These are phyloP conservation scores for Oryzias sinensis DNA, from an alignment of 2,797 vertebrate genomes.

Conservation along the genomic window DNA sequence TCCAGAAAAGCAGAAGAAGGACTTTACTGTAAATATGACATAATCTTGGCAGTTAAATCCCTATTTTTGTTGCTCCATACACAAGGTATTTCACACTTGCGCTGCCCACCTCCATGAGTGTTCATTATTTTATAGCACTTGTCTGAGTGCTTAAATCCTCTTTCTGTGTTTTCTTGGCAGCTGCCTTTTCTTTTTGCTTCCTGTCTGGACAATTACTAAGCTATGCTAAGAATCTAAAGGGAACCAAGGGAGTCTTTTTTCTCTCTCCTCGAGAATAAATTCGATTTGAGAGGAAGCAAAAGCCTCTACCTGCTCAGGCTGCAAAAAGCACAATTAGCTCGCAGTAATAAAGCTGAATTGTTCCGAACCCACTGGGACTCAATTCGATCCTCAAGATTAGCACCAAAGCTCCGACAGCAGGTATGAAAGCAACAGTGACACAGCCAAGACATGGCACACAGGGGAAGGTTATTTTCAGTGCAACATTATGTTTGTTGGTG, in stretches of 20 bases:
- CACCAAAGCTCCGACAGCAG: conserved; percentile 39
- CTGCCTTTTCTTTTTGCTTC: conserved; percentile 31
- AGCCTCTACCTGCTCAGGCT: conserved; percentile 15
- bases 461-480: conserved; percentile 4
- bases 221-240: conserved; percentile 23
- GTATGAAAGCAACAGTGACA: conserved; percentile 32
- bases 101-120: conserved; percentile 55
- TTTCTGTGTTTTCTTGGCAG: conserved; percentile 46
- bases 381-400: conserved; percentile 43
- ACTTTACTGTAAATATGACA: conserved; percentile 56
- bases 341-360: conserved; percentile 54
- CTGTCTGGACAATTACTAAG: conserved; percentile 22
- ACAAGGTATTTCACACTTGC: conserved; percentile 55
- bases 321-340: conserved; percentile 34
- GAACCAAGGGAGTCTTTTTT: conserved; percentile 20
- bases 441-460: conserved; percentile 15
- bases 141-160: conserved; percentile 34
- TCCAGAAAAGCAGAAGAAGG: conserved; percentile 50
- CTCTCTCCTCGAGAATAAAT: conserved; percentile 15
- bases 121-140: conserved; percentile 56
- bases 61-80: conserved; percentile 57
- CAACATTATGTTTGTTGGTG: conserved; percentile 10
- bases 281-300: conserved; percentile 21
- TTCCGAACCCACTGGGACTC: conserved; percentile 42
- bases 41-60: conserved; percentile 60